These are phyloP conservation scores for Atrina japonica DNA, from an alignment of 2,888 invertebrate species.

Conservation along the genomic window DNA sequence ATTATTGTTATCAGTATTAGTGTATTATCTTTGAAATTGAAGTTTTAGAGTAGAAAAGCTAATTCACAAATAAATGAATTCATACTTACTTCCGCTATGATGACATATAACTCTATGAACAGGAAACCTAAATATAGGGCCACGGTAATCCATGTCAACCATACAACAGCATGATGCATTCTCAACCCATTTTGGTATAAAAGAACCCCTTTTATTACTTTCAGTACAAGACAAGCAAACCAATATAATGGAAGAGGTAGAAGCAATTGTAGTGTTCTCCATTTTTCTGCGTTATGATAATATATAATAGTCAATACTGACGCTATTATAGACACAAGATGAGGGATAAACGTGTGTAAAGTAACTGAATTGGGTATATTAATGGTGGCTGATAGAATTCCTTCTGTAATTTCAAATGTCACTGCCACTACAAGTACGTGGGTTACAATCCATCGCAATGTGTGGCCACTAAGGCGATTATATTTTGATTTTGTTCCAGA, in stretches of 20 bases:
- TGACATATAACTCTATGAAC: constrained; percentile 63
- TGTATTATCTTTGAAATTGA: no score
- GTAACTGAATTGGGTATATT: constrained; percentile 68
- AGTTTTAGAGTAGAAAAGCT: no score
- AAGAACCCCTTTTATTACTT: constrained; percentile 63
- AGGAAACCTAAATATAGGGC: constrained; percentile 63
- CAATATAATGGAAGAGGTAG: constrained; percentile 73
- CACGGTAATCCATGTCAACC: constrained; percentile 67
- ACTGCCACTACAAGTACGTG: constrained; percentile 65
- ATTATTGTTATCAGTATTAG: no score
- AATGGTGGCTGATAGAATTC: constrained; percentile 70
- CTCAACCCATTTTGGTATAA: constrained; percentile 62
- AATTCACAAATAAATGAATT: no score
- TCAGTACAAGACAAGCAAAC: constrained; percentile 64
- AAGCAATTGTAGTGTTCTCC: constrained; percentile 77
- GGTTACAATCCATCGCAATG: constrained; percentile 70
- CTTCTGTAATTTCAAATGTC: constrained; percentile 73
- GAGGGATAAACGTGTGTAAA: constrained; percentile 76
- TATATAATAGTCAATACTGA: constrained; percentile 69
- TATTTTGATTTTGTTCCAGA: constrained; percentile 71
- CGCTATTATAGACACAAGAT: constrained; percentile 66
- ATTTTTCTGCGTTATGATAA: constrained; percentile 78
- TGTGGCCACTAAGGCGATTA: constrained; percentile 71
- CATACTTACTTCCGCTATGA: constrained; percentile 69
- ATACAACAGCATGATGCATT: constrained; percentile 61